Evolutionary conservation across 2,113 vertebrate species (phyloP).

Genomic region (Ariopsis seemanni): DNA sequence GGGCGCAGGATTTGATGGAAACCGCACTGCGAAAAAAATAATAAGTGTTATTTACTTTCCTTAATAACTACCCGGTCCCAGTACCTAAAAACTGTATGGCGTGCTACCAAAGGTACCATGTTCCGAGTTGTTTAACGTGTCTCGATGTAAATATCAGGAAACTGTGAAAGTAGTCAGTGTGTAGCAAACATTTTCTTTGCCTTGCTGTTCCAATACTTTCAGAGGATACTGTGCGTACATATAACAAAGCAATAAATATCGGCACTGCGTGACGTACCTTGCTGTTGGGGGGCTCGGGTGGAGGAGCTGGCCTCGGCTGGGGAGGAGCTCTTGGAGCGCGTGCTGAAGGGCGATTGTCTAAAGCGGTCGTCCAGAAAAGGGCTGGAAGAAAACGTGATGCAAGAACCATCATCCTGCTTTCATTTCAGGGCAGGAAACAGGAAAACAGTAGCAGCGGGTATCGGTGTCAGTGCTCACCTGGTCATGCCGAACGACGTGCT

Average conservation of each 20-base stretch:
- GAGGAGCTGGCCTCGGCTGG: constrained; percentile 83
- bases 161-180: neutral
- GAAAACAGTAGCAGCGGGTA: neutral
- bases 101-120: neutral
- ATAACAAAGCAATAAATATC: neutral
- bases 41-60: too few relatives aligned
- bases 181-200: neutral
- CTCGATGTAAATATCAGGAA: neutral
- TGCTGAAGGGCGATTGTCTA: constrained; percentile 98
- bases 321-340: constrained; percentile 89
- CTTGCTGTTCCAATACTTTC: neutral
- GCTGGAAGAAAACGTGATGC: constrained; percentile 66
- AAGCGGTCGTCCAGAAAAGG: constrained; percentile 95
- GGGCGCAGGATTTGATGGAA: too few relatives aligned
- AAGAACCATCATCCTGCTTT: neutral
- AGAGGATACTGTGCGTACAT: neutral
- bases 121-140: neutral
- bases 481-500: constrained; percentile 82
- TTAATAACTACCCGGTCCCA: too few relatives aligned
- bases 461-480: constrained; percentile 75
- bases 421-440: constrained; percentile 4
- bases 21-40: too few relatives aligned
- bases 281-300: constrained; percentile 73
- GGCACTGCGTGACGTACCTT: constrained; percentile 74
- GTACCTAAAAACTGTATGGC: too few relatives aligned